Percentiles rank a stretch among this genome's conserved stretches.
phyloP scores from a whole-genome alignment of 2,888 invertebrate species.

The Laspeyria flexula region DNA sequence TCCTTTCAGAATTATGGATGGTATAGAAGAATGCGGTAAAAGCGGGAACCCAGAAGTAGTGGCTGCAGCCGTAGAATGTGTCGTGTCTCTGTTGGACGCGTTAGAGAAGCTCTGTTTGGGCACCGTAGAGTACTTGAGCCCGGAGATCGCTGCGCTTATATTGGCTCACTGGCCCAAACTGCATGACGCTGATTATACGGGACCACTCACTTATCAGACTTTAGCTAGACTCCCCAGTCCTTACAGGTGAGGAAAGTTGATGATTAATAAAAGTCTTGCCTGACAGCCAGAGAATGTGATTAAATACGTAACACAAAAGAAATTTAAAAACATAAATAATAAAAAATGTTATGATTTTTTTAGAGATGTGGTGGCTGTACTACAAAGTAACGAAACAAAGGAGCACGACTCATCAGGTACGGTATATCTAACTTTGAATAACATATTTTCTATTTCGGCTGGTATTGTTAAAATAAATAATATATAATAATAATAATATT shows the following conservation, averaged over 20 bases:
- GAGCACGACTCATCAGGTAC: conserved; percentile 83
- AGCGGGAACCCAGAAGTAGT: conserved; percentile 91
- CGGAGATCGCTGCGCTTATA: conserved; percentile 78
- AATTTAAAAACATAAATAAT: too few relatives aligned
- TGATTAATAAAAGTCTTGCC: too few relatives aligned
- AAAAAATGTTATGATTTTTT: too few relatives aligned
- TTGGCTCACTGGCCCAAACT: conserved; percentile 88
- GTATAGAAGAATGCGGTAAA: conserved; percentile 96
- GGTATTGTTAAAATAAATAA: too few relatives aligned
- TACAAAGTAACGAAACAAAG: conserved; percentile 89
- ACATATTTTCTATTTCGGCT: too few relatives aligned
- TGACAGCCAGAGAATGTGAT: too few relatives aligned
- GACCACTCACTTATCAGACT: conserved; percentile 94
- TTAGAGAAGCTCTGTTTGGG: conserved; percentile 94
- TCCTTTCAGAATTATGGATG: conserved; percentile 92
- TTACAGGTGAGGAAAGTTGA: conserved; percentile 85
- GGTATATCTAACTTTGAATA: conserved; percentile 10
- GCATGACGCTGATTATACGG: conserved; percentile 92
- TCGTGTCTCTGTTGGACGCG: conserved; percentile 93
- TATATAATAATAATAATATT: too few relatives aligned
- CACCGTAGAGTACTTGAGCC: conserved; percentile 72
- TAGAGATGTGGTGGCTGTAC: conserved; percentile 89
- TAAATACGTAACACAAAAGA: too few relatives aligned
- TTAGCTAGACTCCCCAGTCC: conserved; percentile 93
- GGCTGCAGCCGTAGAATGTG: conserved; percentile 93